A percentile compares a stretch with the other conserved stretches of the same genome.
Evolutionary conservation across 2,888 invertebrate genomes (phyloP).

Genomic region (Augiades crinisus): DNA sequence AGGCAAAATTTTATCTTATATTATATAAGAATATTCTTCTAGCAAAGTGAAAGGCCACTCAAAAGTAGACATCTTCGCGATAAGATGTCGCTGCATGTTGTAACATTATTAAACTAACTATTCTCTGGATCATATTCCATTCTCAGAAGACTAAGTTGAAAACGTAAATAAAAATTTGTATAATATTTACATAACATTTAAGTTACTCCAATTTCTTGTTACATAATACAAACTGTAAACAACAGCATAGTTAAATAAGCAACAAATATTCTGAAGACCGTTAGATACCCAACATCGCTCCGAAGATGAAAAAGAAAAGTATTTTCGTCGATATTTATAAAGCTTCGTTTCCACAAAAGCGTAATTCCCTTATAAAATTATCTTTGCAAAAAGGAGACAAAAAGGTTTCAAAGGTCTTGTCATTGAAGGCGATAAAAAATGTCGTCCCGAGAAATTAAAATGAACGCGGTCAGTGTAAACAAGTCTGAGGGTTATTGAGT

Average conservation of each 20-base stretch:
- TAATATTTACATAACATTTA: too few relatives aligned
- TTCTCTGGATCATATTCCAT: too few relatives aligned
- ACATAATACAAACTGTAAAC: too few relatives aligned
- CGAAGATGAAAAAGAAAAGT: slow-evolving; percentile 1
- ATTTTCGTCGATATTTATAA: not conserved
- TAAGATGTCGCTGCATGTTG: too few relatives aligned
- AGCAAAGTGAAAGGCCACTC: too few relatives aligned
- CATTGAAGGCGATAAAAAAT: slow-evolving; percentile 43
- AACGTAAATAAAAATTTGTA: too few relatives aligned
- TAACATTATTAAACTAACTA: too few relatives aligned
- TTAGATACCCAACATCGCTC: not conserved
- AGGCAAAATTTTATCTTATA: too few relatives aligned
- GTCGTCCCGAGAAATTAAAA: slow-evolving; percentile 66
- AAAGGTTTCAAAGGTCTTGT: slow-evolving; percentile 16
- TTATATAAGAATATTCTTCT: too few relatives aligned
- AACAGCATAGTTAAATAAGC: not conserved
- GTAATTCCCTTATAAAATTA: slow-evolving; percentile 16
- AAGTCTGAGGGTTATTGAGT: slow-evolving; percentile 35
- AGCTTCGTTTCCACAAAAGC: slow-evolving; percentile 6
- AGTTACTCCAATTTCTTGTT: too few relatives aligned
- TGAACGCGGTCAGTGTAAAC: slow-evolving; percentile 62
- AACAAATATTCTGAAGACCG: not conserved
- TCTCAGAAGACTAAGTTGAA: too few relatives aligned
- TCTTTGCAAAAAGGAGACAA: slow-evolving; percentile 7
- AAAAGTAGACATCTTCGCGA: too few relatives aligned